A percentile compares a stretch with the other conserved stretches of the same genome.
These are phyloP conservation scores for Stichodactyla helianthus DNA, from an alignment of 64 coral and sea anemone genomes.

Conservation along the genomic window DNA sequence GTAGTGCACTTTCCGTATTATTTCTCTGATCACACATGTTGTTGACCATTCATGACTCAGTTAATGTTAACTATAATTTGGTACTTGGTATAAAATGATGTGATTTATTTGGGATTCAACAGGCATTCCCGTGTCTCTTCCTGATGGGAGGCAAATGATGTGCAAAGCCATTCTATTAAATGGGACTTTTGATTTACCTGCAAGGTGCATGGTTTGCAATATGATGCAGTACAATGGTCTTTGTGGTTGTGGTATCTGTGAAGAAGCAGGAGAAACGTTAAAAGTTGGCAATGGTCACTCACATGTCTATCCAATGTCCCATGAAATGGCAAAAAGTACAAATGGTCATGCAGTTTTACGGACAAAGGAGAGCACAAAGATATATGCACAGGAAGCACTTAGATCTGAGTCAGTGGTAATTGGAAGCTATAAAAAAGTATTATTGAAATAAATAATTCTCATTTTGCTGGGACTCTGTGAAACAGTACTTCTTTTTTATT, in stretches of 20 bases:
- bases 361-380: constrained; percentile 1
- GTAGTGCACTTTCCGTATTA: no score
- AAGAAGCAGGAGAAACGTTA: constrained; percentile 40
- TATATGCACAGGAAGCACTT: background rate
- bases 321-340: background rate
- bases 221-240: constrained; percentile 53
- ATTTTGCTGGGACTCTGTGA: background rate
- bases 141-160: background rate
- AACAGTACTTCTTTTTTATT: no score
- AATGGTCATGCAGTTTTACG: constrained; percentile 1
- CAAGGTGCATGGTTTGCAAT: constrained; percentile 34
- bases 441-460: background rate
- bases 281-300: background rate
- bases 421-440: background rate
- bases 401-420: background rate
- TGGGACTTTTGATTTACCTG: constrained; percentile 49
- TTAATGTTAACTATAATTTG: no score
- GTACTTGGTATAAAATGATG: no score
- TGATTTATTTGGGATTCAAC: background rate
- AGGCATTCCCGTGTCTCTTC: background rate
- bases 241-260: constrained; percentile 48
- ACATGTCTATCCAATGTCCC: constrained; percentile 5
- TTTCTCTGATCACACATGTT: no score
- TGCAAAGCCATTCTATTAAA: constrained; percentile 32
- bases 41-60: no score